Conservation (phyloP, 2,888 invertebrate genomes). For the Hydropsyche betteni region DNA sequence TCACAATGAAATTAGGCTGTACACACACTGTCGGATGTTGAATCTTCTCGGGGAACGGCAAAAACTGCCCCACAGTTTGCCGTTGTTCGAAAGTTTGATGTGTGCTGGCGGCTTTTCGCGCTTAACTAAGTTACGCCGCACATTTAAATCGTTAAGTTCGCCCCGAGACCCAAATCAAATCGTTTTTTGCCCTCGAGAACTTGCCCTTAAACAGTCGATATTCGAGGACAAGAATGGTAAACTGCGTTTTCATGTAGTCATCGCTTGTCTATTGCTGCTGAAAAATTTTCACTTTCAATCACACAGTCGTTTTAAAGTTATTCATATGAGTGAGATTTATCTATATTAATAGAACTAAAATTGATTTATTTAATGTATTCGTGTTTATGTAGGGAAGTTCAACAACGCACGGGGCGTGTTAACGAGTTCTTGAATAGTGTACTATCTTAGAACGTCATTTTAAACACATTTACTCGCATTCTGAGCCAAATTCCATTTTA, state of each 20-base stretch:
- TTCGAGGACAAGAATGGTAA: too few relatives aligned
- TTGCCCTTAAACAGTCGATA: too few relatives aligned
- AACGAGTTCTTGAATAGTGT: conserved; percentile 15
- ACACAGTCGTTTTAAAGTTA: too few relatives aligned
- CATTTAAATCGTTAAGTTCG: conserved; percentile 37
- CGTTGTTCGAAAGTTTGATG: conserved; percentile 35
- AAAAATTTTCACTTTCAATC: too few relatives aligned
- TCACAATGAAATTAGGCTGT: conserved; percentile 33
- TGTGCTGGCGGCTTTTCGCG: conserved; percentile 28
- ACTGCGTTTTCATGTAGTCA: too few relatives aligned
- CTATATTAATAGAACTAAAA: too few relatives aligned
- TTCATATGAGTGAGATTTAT: too few relatives aligned
- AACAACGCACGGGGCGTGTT: conserved; percentile 15
- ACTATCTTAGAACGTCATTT: conserved; percentile 17
- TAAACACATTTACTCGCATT: conserved; percentile 1
- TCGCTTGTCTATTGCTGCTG: too few relatives aligned
- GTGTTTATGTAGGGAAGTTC: too few relatives aligned
- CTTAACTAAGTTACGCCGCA: conserved; percentile 38
- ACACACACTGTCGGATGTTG: neutral
- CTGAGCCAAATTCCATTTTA: neutral
- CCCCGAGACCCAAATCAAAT: conserved; percentile 34
- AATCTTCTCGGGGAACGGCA: neutral
- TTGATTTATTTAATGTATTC: too few relatives aligned
- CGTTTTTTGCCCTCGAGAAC: conserved; percentile 7
- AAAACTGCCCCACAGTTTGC: neutral